Base-by-base conservation (phyloP, 2,113 vertebrate genomes). In the Martes martes region DNA sequence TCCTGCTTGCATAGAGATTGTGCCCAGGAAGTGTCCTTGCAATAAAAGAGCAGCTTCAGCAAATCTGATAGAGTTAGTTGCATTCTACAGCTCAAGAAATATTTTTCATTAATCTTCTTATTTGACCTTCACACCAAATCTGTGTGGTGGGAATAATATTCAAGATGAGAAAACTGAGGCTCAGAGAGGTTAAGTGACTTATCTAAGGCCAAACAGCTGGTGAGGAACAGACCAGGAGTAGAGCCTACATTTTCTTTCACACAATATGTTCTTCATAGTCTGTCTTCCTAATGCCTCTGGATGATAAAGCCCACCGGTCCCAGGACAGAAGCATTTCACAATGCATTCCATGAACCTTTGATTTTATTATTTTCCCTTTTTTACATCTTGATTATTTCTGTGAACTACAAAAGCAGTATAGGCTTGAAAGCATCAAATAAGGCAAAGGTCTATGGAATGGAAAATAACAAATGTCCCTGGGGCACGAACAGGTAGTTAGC, bases 91-190 rank as follows among this genome's bases (percentile, higher is more conserved):
- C 36, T 45, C n/a, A 81, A 67, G 15, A 91, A 45, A 3, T 89
- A 26, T 57, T 69, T 73, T 67, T 67, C 36, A 26, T 78, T 69
- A 39, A 52, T 81, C 7, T 78, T 73, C n/a, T 92, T 69, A 42
- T 74, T 83, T 80, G 61, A 86, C 63, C 71, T 88, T 96, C 94
- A 84, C 6, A 50, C 3, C 39, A 87, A 63, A 36, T 92, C 47
- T 86, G 7, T 84, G 47, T 94, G 10, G 33, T 52, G 67, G 81
- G 83, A 81, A 78, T 73, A 76, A 71, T 83, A 71, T 71, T 96
- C 74, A 94, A 61, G 55, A 88, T 87, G 80, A 88, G 80, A 92
- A 96, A 94, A 95, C n/a, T 11, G 33, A 89, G 50, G 76, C 31
- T 89, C 76, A 96, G 28, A 39, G 71, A 96, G 74, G 23, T 63